A percentile compares a stretch with the other conserved stretches of the same genome.
These are phyloP conservation scores for Nipponacmea schrenckii DNA, from an alignment of 2,888 invertebrate genomes.

Conservation along the genomic window DNA sequence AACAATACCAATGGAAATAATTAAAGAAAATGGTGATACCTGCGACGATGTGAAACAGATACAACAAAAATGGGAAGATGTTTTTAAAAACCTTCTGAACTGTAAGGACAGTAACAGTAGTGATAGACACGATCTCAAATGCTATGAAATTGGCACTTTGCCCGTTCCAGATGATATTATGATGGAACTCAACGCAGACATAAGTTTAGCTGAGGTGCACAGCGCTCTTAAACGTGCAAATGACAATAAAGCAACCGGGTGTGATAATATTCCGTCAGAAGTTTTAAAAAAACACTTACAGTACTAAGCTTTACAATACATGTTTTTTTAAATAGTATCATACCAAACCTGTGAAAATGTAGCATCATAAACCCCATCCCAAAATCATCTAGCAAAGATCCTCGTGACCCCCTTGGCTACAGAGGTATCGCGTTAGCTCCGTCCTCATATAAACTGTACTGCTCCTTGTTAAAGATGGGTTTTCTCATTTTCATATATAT, in stretches of 20 bases:
- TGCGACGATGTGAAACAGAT: background rate
- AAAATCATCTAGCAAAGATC: slow-evolving; percentile 20
- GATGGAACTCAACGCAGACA: background rate
- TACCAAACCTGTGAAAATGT: slow-evolving; percentile 22
- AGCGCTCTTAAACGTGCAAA: background rate
- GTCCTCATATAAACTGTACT: slow-evolving; percentile 26
- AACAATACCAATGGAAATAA: background rate
- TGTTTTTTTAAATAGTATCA: slow-evolving; percentile 23
- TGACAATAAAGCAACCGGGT: background rate
- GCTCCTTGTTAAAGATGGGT: no score
- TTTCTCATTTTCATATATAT: no score
- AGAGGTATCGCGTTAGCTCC: slow-evolving; percentile 25
- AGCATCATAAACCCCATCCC: slow-evolving; percentile 25
- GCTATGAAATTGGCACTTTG: no score
- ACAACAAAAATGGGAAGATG: background rate
- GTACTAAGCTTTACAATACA: slow-evolving; percentile 15
- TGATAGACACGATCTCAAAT: no score
- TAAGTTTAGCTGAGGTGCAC: background rate
- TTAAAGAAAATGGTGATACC: no score
- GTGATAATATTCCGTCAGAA: slow-evolving; percentile 6
- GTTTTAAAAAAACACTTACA: slow-evolving; percentile 4
- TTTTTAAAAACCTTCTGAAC: no score
- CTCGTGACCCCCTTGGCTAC: slow-evolving; percentile 20
- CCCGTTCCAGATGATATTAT: no score
- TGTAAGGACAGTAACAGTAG: no score